These are phyloP conservation scores for Telmatherina bonti DNA, from an alignment of 2,797 vertebrate genomes.

Conservation along the genomic window DNA sequence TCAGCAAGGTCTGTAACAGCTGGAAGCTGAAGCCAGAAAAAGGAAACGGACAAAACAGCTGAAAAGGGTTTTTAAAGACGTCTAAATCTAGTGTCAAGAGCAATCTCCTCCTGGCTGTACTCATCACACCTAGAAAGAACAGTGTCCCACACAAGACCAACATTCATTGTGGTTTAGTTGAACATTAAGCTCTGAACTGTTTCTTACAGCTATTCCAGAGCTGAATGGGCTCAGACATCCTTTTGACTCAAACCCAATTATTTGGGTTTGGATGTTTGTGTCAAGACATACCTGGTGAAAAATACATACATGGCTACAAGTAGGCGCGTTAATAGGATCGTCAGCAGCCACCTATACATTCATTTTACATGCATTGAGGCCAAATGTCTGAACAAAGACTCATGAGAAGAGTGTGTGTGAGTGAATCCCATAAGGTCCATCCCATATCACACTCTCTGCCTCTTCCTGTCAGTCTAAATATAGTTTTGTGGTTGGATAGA, in stretches of 20 bases:
- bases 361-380: slow-evolving; percentile 20
- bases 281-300: no score
- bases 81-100: slow-evolving; percentile 36
- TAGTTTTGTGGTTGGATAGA: slow-evolving; percentile 32
- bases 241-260: slow-evolving; percentile 37
- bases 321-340: slow-evolving; percentile 10
- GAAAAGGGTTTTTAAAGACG: slow-evolving; percentile 15
- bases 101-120: slow-evolving; percentile 12
- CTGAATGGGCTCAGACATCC: slow-evolving; percentile 8
- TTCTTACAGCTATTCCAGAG: slow-evolving; percentile 19
- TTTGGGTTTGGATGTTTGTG: not conserved
- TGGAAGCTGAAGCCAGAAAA: slow-evolving; percentile 12
- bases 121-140: slow-evolving; percentile 38
- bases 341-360: slow-evolving; percentile 14
- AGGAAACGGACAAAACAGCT: slow-evolving; percentile 14
- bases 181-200: slow-evolving; percentile 22
- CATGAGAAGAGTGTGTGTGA: slow-evolving; percentile 44
- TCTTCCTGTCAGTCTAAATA: slow-evolving; percentile 55
- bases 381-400: slow-evolving; percentile 33
- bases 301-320: not conserved
- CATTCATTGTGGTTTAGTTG: slow-evolving; percentile 27
- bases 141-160: not conserved
- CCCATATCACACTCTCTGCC: slow-evolving; percentile 39
- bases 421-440: slow-evolving; percentile 47
- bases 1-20: not conserved